Evolutionary conservation across 2,113 vertebrate genomes (phyloP).

Genomic region (Ornithorhynchus anatinus): DNA sequence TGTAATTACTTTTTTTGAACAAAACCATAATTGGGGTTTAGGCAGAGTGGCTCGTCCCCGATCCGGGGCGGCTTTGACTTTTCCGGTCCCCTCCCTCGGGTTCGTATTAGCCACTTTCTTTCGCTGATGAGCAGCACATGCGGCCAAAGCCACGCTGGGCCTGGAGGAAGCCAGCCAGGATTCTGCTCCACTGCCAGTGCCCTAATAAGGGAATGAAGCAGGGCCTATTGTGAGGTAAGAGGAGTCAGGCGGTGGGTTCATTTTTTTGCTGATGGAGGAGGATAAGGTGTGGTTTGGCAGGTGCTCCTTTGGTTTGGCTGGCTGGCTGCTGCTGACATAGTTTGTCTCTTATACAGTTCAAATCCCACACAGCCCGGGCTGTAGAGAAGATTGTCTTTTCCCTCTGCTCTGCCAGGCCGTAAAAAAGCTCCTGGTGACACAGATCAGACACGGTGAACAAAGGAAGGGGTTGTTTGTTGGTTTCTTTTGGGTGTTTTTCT

Average conservation of each 20-base stretch:
- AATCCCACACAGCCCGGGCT: slow-evolving; percentile 44
- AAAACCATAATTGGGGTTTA: slow-evolving; percentile 58
- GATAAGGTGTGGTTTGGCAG: slow-evolving; percentile 79
- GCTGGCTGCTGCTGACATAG: slow-evolving; percentile 54
- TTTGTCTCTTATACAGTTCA: slow-evolving; percentile 62
- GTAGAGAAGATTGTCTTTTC: slow-evolving; percentile 29
- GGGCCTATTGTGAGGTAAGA: slow-evolving; percentile 65
- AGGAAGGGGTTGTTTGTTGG: neutral
- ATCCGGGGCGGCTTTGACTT: slow-evolving; percentile 34
- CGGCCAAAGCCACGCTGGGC: slow-evolving; percentile 47
- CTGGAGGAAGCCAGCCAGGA: slow-evolving; percentile 11
- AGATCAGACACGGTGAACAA: neutral
- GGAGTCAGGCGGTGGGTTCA: slow-evolving; percentile 51
- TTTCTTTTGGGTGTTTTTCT: slow-evolving; percentile 20
- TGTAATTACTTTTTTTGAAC: slow-evolving; percentile 19
- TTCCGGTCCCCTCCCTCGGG: slow-evolving; percentile 45
- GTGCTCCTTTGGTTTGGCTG: slow-evolving; percentile 63
- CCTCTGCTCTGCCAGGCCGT: neutral
- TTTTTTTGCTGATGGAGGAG: slow-evolving; percentile 71
- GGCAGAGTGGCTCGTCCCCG: slow-evolving; percentile 39
- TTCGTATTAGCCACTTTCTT: slow-evolving; percentile 45
- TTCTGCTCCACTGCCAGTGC: slow-evolving; percentile 49
- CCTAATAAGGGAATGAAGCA: slow-evolving; percentile 74
- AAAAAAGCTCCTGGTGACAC: slow-evolving; percentile 9
- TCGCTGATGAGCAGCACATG: slow-evolving; percentile 71